Percentiles rank a stretch among this genome's conserved stretches.
Evolutionary conservation across 2,797 vertebrate species (phyloP).

Genomic region (Anisognathus igniventris): DNA sequence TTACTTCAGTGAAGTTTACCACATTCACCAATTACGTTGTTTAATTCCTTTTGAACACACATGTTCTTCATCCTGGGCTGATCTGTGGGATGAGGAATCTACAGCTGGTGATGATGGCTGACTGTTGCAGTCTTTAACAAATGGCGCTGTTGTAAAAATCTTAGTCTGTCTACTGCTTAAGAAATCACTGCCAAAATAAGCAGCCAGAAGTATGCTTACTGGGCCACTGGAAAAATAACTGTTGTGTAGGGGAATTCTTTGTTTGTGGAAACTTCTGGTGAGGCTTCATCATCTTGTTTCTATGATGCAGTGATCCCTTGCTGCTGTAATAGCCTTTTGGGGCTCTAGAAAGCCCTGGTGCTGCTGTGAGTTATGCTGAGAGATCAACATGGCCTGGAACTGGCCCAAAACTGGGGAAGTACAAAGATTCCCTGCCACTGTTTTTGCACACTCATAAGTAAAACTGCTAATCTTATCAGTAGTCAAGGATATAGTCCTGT

Average conservation of each 20-base stretch:
- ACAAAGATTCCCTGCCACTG: background rate
- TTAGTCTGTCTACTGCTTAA: slow-evolving; percentile 1
- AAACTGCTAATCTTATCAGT: slow-evolving; percentile 15
- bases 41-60: background rate
- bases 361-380: slow-evolving; percentile 49
- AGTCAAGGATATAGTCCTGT: background rate
- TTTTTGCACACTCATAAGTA: slow-evolving; percentile 31
- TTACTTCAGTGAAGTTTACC: background rate
- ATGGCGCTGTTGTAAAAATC: background rate
- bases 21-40: background rate
- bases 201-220: background rate
- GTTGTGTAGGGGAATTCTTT: background rate
- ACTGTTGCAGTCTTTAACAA: background rate
- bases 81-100: background rate
- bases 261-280: slow-evolving; percentile 22
- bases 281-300: background rate
- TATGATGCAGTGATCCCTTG: background rate
- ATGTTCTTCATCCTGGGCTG: background rate
- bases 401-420: slow-evolving; percentile 4
- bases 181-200: slow-evolving; percentile 37
- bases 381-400: background rate
- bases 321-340: slow-evolving; percentile 29
- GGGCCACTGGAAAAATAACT: background rate
- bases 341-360: slow-evolving; percentile 15
- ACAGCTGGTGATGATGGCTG: background rate